phyloP scores from a whole-genome alignment of 2,797 vertebrate genomes.

The Cirrhinus molitorella region DNA sequence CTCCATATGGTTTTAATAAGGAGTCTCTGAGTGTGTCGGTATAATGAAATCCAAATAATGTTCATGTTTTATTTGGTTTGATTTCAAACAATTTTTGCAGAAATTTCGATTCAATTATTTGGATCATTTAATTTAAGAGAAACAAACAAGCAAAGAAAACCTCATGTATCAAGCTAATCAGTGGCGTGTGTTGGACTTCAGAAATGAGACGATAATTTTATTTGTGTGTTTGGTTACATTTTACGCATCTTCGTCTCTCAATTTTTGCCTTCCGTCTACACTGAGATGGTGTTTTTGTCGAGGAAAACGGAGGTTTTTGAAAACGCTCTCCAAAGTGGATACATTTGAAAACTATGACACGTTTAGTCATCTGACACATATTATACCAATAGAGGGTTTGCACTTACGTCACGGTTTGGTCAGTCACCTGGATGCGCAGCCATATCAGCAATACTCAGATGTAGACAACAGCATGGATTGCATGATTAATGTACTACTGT shows the following conservation, averaged over 20 bases:
- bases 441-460: too few relatives aligned
- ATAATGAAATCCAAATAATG: slow-evolving; percentile 8
- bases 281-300: too few relatives aligned
- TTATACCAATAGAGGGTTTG: too few relatives aligned
- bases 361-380: too few relatives aligned
- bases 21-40: slow-evolving; percentile 11
- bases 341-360: background rate
- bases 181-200: background rate
- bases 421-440: too few relatives aligned
- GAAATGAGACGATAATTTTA: background rate
- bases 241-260: too few relatives aligned
- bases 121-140: background rate
- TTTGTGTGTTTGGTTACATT: background rate
- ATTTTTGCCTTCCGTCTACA: too few relatives aligned
- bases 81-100: background rate
- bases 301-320: background rate
- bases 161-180: background rate
- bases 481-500: too few relatives aligned
- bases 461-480: too few relatives aligned
- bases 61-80: slow-evolving; percentile 1
- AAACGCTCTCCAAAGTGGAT: background rate
- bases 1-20: slow-evolving; percentile 39
- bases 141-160: slow-evolving; percentile 1
- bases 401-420: too few relatives aligned
- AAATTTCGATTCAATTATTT: background rate